Conservation (phyloP, 2,113 vertebrate genomes). For the Ifrita kowaldi region DNA sequence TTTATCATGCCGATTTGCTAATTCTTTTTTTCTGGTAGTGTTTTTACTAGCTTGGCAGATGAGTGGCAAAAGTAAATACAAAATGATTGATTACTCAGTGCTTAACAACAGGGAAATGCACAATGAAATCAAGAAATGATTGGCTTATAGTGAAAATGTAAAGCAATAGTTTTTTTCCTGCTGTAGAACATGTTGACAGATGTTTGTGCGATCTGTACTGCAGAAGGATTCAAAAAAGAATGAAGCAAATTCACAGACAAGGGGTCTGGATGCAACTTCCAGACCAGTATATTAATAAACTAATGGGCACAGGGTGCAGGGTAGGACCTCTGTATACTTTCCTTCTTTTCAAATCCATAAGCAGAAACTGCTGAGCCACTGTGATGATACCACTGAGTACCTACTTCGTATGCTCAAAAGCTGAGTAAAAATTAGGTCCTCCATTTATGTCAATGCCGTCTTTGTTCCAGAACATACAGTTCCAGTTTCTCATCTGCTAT, state of each 20-base stretch:
- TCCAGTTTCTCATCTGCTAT: not conserved
- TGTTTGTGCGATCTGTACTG: not conserved
- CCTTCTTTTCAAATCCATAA: not conserved
- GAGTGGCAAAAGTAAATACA: not conserved
- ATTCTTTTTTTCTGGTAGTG: not conserved
- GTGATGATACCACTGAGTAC: not conserved
- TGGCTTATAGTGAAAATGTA: not conserved
- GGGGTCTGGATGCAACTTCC: not conserved
- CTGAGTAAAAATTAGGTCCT: not conserved
- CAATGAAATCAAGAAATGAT: not conserved
- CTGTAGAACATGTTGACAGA: not conserved
- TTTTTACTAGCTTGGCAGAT: not conserved
- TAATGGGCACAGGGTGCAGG: not conserved
- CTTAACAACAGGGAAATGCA: not conserved
- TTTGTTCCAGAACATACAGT: not conserved
- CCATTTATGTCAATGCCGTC: not conserved
- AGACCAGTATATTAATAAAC: rapidly evolving
- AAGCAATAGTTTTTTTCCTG: not conserved
- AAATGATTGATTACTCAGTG: not conserved
- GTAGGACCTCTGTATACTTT: not conserved
- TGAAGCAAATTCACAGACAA: not conserved
- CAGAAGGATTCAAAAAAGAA: not conserved
- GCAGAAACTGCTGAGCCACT: not conserved
- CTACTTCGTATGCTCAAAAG: not conserved
- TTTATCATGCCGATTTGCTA: not conserved